A percentile compares a stretch with the other conserved stretches of the same genome.
Conservation (phyloP, 2,888 invertebrate species). For the Lepidocyrtinus sp. region DNA sequence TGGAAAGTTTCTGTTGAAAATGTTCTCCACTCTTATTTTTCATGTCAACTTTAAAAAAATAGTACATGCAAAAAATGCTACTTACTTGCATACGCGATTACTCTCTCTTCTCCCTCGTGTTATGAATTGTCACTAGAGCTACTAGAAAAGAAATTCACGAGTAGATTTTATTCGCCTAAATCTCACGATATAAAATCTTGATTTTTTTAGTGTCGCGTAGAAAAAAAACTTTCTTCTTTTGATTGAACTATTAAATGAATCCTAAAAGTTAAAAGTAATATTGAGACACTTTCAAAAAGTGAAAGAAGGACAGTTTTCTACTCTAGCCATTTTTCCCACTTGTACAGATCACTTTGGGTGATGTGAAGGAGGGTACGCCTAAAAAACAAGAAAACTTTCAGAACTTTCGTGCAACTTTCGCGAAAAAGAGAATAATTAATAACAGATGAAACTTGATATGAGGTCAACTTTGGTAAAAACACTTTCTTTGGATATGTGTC, state of each 20-base stretch:
- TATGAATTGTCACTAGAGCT: slow-evolving; percentile 46
- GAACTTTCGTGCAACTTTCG: slow-evolving; percentile 18
- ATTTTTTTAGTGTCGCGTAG: slow-evolving; percentile 49
- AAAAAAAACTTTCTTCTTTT: slow-evolving; percentile 49
- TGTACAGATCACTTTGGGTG: slow-evolving; percentile 31
- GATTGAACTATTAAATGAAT: slow-evolving; percentile 17
- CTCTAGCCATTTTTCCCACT: slow-evolving; percentile 39
- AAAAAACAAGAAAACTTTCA: slow-evolving; percentile 17
- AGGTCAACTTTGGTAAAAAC: slow-evolving; percentile 27
- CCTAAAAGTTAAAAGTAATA: not conserved
- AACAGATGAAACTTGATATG: slow-evolving; percentile 19
- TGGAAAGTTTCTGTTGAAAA: slow-evolving; percentile 47
- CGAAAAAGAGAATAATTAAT: not conserved
- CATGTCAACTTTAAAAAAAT: slow-evolving; percentile 31
- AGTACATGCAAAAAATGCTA: slow-evolving; percentile 31
- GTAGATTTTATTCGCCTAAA: slow-evolving; percentile 53
- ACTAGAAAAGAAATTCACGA: slow-evolving; percentile 38
- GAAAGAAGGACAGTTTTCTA: slow-evolving; percentile 24
- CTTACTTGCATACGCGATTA: slow-evolving; percentile 9
- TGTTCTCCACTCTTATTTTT: slow-evolving; percentile 33
- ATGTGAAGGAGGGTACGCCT: slow-evolving; percentile 6
- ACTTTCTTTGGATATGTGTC: slow-evolving; percentile 35
- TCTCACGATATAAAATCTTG: slow-evolving; percentile 57
- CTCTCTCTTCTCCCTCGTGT: slow-evolving; percentile 36
- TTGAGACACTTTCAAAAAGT: slow-evolving; percentile 4